Evolutionary conservation across 2,888 invertebrate species (phyloP), one percentile per base, ranked within the genome.

Genomic region (Panzeria rudis): DNA sequence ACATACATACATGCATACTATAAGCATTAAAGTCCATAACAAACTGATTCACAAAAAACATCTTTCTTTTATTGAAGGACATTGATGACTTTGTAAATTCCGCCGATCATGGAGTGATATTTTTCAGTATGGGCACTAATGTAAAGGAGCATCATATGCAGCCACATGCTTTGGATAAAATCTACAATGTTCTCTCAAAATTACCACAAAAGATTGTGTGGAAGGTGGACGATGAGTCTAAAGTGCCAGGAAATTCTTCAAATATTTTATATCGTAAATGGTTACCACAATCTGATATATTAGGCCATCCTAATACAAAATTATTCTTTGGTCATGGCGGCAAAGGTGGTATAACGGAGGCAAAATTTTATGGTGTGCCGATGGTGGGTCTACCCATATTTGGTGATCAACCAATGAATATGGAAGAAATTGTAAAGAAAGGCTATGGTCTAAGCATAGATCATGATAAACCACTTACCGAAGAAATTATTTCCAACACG

Each of bases 391-490:
- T 89, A 15, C 89, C 89, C 41, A 62, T 89, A 56, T 87, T 87
- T 41, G 89, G 77, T 35, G 89, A 89, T 83, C 89, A 89, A 47
- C 64, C 71, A 6, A 76, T 61, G 35, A 89, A 89, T 83, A 95
- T 96, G 0, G 95, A 95, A 0, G 95, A 95, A 92, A 95, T 96
- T 0, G 95, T 94, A 91, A 88, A 92, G 1, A 95, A 95, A 82
- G 96, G 96, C 4, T 89, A 86, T 66, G 89, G 88, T 7, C 25
- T 88, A 4, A 44, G 50, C 7, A 69, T 89, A 5, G 66, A 86
- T 29, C 59, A 84, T n/a, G 44, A 76, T 6, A 25, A 76, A 20
- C 71, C 79, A 3, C 23, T 89, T 15, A 88, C 75, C 2, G 86
- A 86, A n/a, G 83, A 86, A 17, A 52, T 47, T 1, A 81, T 89